phyloP scores from a whole-genome alignment of 1,140 invertebrate genomes.

The Lasioglossum baleicum region DNA sequence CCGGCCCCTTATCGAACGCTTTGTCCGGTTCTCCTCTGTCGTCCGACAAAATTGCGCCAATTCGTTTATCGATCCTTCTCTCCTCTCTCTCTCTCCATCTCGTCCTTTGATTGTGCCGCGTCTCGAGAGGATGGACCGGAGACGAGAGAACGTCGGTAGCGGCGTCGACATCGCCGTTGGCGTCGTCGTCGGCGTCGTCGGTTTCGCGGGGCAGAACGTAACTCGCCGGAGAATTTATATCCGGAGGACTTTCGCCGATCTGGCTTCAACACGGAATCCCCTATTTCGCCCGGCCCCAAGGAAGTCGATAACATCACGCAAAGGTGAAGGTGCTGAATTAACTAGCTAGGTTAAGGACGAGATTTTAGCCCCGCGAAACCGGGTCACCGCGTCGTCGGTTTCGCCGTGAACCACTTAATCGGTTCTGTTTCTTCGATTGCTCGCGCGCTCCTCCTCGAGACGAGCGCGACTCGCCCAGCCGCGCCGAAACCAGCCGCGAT shows the following conservation, averaged over 20 bases:
- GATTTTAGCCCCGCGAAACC: slow-evolving; percentile 27
- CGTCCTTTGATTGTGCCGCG: too few species aligned
- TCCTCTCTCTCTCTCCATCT: too few species aligned
- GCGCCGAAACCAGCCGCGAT: neutral
- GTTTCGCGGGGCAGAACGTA: neutral
- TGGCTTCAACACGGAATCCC: slow-evolving; percentile 12
- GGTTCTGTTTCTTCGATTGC: slow-evolving; percentile 11
- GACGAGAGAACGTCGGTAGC: too few species aligned
- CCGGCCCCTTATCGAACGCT: neutral
- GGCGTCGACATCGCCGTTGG: too few species aligned
- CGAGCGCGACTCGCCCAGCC: neutral
- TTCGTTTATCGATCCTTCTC: too few species aligned
- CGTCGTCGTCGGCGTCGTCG: too few species aligned
- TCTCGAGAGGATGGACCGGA: too few species aligned
- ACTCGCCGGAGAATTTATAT: neutral
- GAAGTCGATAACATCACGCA: slow-evolving; percentile 46
- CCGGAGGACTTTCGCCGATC: slow-evolving; percentile 12
- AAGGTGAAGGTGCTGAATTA: slow-evolving; percentile 49
- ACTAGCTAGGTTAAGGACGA: slow-evolving; percentile 48
- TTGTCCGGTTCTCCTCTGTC: too few species aligned
- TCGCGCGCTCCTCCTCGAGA: neutral
- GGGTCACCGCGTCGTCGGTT: slow-evolving; percentile 21
- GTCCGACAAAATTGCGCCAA: too few species aligned
- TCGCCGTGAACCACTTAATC: slow-evolving; percentile 25
- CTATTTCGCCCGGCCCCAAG: neutral